These are phyloP conservation scores for Heterodera schachtii DNA, from an alignment of 1,140 invertebrate species.

Conservation along the genomic window DNA sequence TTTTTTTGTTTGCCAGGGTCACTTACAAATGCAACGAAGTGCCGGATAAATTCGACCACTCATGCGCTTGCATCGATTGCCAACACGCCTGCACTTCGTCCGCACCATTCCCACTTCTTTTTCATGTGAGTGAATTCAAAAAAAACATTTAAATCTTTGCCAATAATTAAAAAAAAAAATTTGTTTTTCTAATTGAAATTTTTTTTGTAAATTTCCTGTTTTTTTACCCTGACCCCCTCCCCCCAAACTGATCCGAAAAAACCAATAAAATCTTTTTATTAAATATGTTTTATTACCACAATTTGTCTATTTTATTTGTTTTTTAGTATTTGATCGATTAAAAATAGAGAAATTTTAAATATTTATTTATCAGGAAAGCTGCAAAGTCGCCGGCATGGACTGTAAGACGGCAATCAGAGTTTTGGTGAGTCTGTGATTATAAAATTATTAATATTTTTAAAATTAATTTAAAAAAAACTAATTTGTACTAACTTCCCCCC, in stretches of 20 bases:
- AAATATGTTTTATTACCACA: background rate
- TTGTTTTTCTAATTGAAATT: no score
- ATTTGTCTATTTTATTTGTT: no score
- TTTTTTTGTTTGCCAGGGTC: no score
- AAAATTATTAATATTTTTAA: no score
- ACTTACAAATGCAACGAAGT: conserved; percentile 42
- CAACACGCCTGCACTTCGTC: conserved; percentile 31
- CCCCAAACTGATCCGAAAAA: no score
- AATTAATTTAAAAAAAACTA: no score
- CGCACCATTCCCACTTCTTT: conserved; percentile 41
- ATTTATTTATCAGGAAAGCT: conserved; percentile 30
- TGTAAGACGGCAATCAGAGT: conserved; percentile 48
- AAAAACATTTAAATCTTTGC: no score
- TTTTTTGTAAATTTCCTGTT: no score
- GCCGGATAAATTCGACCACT: conserved; percentile 43
- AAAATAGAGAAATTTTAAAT: background rate
- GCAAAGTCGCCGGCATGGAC: conserved; percentile 54
- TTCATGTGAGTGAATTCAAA: conserved; percentile 38
- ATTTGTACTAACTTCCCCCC: no score
- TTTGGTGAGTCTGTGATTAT: conserved; percentile 37
- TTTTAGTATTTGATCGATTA: no score
- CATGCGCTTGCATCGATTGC: conserved; percentile 49
- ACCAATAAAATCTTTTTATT: background rate
- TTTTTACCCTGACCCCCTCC: no score
- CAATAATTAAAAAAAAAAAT: no score